phyloP scores from a whole-genome alignment of 2,797 vertebrate genomes.

The Chloroceryle amazona region DNA sequence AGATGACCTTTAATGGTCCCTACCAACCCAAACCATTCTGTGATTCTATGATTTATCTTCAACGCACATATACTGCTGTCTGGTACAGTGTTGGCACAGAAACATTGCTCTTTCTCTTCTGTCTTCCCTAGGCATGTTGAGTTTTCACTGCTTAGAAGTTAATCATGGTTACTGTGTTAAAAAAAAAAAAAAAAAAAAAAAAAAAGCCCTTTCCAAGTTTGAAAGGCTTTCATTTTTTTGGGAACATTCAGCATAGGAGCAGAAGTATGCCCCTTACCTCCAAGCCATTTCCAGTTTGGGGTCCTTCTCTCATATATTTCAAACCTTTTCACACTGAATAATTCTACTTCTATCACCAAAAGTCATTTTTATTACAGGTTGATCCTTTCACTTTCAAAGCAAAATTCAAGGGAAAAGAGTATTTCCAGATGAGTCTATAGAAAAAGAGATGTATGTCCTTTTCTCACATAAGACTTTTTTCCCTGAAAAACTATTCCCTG shows the following conservation, averaged over 20 bases:
- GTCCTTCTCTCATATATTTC: not conserved
- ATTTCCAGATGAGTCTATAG: not conserved
- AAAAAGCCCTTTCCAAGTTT: not conserved
- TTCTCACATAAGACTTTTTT: not conserved
- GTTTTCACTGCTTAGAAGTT: not conserved
- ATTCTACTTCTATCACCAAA: not conserved
- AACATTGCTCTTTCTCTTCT: not conserved
- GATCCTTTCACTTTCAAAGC: not conserved
- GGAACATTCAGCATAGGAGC: not conserved
- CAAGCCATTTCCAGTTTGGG: rapidly evolving
- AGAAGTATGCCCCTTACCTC: not conserved
- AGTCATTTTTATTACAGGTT: not conserved
- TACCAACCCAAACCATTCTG: too few relatives aligned
- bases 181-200: not conserved
- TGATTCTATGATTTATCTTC: not conserved
- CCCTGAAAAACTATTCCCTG: too few relatives aligned
- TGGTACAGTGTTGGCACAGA: not conserved
- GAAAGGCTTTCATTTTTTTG: not conserved
- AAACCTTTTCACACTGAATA: not conserved
- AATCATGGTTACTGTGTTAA: not conserved
- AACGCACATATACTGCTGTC: not conserved
- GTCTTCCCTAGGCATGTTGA: not conserved
- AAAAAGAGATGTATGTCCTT: not conserved
- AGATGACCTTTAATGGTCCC: too few relatives aligned
- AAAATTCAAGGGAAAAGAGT: not conserved